Percentiles rank a stretch among this genome's conserved stretches.
phyloP scores from a whole-genome alignment of 1,140 invertebrate species.

The Heliconius congener region DNA sequence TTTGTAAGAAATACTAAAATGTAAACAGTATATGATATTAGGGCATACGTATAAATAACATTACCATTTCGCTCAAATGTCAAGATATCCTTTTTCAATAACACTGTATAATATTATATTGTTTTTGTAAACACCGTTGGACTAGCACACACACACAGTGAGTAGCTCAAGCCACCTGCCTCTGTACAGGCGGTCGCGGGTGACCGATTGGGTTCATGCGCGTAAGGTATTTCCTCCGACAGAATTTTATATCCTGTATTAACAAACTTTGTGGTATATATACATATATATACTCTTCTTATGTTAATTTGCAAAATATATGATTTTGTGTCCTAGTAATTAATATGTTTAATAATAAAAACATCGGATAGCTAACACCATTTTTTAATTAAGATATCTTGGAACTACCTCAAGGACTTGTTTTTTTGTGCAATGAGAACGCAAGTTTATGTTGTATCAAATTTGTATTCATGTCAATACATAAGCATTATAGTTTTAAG shows the following conservation, averaged over 20 bases:
- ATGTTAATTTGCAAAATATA: background rate
- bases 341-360: background rate
- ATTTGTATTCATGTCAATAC: background rate
- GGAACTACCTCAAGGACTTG: background rate
- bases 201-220: conserved; percentile 2
- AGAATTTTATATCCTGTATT: background rate
- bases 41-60: background rate
- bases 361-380: background rate
- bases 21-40: background rate
- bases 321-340: background rate
- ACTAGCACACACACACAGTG: background rate
- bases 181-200: background rate
- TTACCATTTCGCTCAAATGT: background rate
- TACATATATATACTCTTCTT: background rate
- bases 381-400: background rate
- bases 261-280: background rate
- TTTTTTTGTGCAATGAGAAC: too few species aligned
- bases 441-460: too few species aligned
- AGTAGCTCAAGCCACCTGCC: background rate
- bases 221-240: background rate
- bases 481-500: background rate
- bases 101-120: background rate
- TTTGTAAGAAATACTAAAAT: background rate
- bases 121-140: background rate
- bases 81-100: background rate